These are phyloP conservation scores for Tauraco erythrolophus DNA, from an alignment of 2,113 vertebrate genomes.

Conservation along the genomic window DNA sequence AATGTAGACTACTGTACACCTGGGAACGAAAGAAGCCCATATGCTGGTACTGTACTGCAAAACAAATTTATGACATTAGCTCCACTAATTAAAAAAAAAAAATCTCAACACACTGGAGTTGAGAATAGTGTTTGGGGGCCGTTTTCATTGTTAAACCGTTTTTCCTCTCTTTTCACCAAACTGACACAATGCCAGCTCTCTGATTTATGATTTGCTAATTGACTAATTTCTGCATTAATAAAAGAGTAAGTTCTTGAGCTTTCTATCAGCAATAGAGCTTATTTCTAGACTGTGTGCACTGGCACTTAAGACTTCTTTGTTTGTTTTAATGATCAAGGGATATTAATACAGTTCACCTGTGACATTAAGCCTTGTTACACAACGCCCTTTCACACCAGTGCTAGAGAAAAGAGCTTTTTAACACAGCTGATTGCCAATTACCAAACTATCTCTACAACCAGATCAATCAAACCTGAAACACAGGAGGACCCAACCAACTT, in stretches of 20 bases:
- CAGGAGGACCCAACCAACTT: neutral
- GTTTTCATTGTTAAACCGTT: slow-evolving; percentile 11
- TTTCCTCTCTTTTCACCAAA: neutral
- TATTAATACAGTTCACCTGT: neutral
- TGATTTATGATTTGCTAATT: slow-evolving; percentile 20
- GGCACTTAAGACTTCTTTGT: neutral
- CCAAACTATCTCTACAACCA: neutral
- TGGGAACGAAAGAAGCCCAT: slow-evolving; percentile 66
- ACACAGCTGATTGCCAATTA: neutral
- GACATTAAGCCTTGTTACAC: neutral
- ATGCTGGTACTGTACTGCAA: slow-evolving; percentile 57
- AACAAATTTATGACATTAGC: slow-evolving; percentile 71
- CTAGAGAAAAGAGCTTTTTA: neutral
- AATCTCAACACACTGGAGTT: neutral
- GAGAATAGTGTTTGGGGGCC: slow-evolving; percentile 32
- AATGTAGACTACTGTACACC: slow-evolving; percentile 68
- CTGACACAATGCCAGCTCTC: neutral
- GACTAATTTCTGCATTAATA: neutral
- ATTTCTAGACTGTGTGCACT: neutral
- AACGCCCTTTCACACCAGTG: neutral
- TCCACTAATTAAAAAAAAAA: slow-evolving; percentile 60
- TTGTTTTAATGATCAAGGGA: neutral
- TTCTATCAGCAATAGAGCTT: neutral
- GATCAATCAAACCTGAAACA: neutral
- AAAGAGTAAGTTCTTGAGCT: neutral